Evolutionary conservation across 2,113 vertebrate species (phyloP), one percentile per base, ranked within the genome.

Genomic region (Cephalopholis sonnerati): DNA sequence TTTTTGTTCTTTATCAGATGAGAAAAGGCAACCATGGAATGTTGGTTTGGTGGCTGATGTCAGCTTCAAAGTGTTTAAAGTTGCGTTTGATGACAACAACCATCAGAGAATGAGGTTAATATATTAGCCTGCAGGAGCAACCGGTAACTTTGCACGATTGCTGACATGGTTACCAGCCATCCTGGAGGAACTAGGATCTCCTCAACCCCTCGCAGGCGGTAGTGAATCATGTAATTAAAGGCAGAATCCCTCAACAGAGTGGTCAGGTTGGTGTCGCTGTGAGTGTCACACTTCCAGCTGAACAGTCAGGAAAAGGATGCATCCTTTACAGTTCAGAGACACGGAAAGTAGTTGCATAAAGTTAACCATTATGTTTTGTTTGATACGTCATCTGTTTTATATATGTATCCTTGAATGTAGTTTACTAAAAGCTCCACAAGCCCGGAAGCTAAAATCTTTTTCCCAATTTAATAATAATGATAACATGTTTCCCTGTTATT

Each of bases 191-290:
- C 65, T n/a, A 36, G 82, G 64, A 66, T 73, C 77, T 79, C 82
- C 81, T 84, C 85, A 71, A 75, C 87, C 63, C 68, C 50, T 79
- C 13, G 65, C 68, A 79, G 79, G 79, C 3, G 67, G 55, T 61
- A 82, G 25, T 67, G 81, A 82, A 59, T 87, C 85, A 75, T 86
- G 92, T 95, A 92, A 93, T 92, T 94, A 94, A 92, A 63, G 44
- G 25, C 66, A 75, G 82, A 84, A 65, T 92, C 90, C 83, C 59
- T 94, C 93, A 89, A 44, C 90, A 68, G 70, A 9, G 46, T 25
- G 61, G 58, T 70, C 48, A 46, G 39, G 61, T 62, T 27, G 71
- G 63, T 82, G 82, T 87, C 80, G 88, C 54, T 27, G 58, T 46
- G 55, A 65, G 79, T 9, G 67, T 85, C 74, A 27, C 62, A 68